These are phyloP conservation scores for Umimayanthus chanpuru DNA, from an alignment of 92 coral and sea anemone genomes.

Conservation along the genomic window DNA sequence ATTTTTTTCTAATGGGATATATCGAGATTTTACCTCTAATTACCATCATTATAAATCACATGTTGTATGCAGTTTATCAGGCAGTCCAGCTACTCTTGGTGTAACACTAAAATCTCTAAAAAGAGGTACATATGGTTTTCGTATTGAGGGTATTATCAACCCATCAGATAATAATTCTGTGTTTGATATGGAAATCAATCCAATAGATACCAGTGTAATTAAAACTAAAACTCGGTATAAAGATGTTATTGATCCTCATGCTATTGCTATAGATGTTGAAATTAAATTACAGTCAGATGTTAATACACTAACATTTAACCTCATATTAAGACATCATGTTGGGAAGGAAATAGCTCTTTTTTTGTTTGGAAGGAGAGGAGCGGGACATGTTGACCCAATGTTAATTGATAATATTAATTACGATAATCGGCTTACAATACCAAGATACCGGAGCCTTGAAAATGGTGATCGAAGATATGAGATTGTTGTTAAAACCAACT, in stretches of 20 bases:
- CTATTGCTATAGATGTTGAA: not conserved
- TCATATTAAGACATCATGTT: not conserved
- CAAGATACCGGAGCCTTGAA: not conserved
- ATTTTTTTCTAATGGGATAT: no score
- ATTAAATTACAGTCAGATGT: not conserved
- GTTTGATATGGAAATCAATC: not conserved
- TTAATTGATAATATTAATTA: conserved; percentile 1
- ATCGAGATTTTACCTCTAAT: no score
- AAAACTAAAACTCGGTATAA: no score
- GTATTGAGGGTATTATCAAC: not conserved
- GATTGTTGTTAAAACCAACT: not conserved
- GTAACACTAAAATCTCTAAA: no score
- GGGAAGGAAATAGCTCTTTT: not conserved
- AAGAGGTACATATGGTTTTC: not conserved
- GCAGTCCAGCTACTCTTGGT: not conserved
- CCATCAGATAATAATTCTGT: not conserved
- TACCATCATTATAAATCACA: no score
- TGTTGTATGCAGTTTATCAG: no score
- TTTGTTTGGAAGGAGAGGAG: not conserved
- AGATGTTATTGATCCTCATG: no score
- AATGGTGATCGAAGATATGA: not conserved
- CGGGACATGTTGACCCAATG: not conserved
- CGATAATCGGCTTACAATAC: not conserved
- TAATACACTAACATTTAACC: not conserved
- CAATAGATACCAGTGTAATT: no score